Base-by-base conservation (phyloP, 2,113 vertebrate species). In the Colius striatus region DNA sequence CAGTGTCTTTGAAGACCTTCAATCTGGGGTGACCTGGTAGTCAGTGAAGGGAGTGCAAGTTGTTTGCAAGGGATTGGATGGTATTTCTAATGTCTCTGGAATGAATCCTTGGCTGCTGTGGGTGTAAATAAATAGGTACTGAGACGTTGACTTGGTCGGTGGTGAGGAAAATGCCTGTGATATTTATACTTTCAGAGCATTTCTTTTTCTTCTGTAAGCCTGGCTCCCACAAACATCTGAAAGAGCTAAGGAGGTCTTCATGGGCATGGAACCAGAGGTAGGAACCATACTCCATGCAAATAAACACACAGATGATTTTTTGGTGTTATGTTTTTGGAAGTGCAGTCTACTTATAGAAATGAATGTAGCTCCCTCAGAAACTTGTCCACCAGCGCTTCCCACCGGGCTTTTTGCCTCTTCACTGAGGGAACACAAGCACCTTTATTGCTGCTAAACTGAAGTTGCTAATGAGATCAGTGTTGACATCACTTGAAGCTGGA, bases 281-380 rank as follows among this genome's bases (percentile, higher is more conserved):
- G 65, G 57, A 89, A 22, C 68, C 30, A 4, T 25, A 16, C 8
- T 71, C 13, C 3, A 0, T 23, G 30, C 45, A 78, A 84, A 67
- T 2, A 26, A 2, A 0, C 1, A 0, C 8, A 19, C 29, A 41
- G n/a, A 4, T 34, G 8, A 62, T 60, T 60, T 34, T 61, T 25
- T 23, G 5, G n/a, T 29, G 11, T 50, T 41, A 1, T 16, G 62
- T 57, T 75, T 85, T 82, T 36, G 6, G 36, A 79, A 50, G 43
- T 32, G 22, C n/a, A 29, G 5, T 79, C 32, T 90, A 2, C 67
- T 82, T 79, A 23, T 2, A 47, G 66, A 74, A 85, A 62, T 67
- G 11, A 58, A 47, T 30, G 45, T 72, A 75, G 7, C 45, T 86
- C 3, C 38, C 21, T 92, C 55, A 60, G 86, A 82, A 90, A 83